Conservation (phyloP, 1,140 invertebrate species). For the Conus betulinus region DNA sequence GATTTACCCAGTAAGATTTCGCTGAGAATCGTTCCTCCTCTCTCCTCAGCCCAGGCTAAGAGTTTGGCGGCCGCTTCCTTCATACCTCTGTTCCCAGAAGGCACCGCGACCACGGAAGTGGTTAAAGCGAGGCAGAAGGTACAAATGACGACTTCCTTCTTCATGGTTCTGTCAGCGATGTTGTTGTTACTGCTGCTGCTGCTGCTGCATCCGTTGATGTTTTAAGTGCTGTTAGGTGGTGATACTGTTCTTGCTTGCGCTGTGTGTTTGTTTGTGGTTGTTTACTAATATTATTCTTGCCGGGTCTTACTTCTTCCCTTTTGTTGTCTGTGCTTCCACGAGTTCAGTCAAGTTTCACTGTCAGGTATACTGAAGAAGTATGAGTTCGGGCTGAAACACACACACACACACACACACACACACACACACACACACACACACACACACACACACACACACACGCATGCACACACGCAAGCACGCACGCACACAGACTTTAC, state of each 20-base stretch:
- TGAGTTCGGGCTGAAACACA: too few relatives aligned
- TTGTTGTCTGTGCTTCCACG: too few relatives aligned
- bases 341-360: too few relatives aligned
- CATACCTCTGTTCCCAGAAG: neutral
- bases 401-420: too few relatives aligned
- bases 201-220: neutral
- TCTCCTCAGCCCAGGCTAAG: neutral
- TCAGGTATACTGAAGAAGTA: too few relatives aligned
- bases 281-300: too few relatives aligned
- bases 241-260: neutral
- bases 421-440: too few relatives aligned
- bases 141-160: neutral
- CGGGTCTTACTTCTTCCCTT: too few relatives aligned
- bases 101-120: neutral
- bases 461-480: too few relatives aligned
- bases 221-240: neutral
- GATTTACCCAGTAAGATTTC: neutral
- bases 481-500: too few relatives aligned
- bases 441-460: too few relatives aligned
- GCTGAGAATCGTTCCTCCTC: neutral
- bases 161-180: neutral
- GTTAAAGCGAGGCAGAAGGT: neutral
- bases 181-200: neutral
- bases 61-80: neutral
- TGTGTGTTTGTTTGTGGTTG: neutral